Conservation (phyloP, 2,113 vertebrate genomes). For the Entelurus aequoreus region DNA sequence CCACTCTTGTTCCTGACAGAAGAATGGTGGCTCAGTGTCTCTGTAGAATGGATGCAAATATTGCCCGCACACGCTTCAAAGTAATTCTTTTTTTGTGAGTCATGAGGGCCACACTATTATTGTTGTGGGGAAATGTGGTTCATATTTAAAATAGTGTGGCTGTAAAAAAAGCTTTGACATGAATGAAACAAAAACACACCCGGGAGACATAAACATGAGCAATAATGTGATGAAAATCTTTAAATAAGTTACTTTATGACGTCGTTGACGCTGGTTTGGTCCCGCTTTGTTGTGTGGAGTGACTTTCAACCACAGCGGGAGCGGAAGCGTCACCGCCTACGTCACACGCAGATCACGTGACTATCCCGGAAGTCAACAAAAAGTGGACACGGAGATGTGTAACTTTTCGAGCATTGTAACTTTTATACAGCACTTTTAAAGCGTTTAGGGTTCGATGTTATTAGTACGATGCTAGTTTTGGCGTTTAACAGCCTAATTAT, state of each 20-base stretch:
- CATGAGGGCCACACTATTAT: neutral
- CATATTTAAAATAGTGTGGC: neutral
- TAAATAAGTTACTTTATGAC: neutral
- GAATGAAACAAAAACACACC: too few species aligned
- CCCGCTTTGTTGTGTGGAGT: too few species aligned
- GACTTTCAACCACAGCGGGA: too few species aligned
- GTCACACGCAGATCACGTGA: slow-evolving; percentile 47
- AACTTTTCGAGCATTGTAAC: neutral
- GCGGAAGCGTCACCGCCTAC: neutral
- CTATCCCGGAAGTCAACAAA: slow-evolving; percentile 62
- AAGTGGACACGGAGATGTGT: slow-evolving; percentile 23
- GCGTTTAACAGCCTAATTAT: neutral
- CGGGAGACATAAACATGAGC: too few species aligned
- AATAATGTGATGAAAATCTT: neutral
- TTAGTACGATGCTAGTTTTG: neutral
- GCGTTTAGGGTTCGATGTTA: neutral
- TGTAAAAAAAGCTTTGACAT: too few species aligned
- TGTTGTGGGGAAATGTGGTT: slow-evolving; percentile 8
- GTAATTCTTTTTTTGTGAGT: slow-evolving; percentile 14
- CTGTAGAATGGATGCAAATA: slow-evolving; percentile 32
- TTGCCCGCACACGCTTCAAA: slow-evolving; percentile 26
- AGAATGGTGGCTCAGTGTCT: slow-evolving; percentile 54
- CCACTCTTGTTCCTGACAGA: slow-evolving; percentile 50
- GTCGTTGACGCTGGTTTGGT: too few species aligned
- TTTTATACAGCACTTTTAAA: too few species aligned